Base-by-base conservation (phyloP, 2,888 invertebrate genomes). In the Dryadula phaetusa region DNA sequence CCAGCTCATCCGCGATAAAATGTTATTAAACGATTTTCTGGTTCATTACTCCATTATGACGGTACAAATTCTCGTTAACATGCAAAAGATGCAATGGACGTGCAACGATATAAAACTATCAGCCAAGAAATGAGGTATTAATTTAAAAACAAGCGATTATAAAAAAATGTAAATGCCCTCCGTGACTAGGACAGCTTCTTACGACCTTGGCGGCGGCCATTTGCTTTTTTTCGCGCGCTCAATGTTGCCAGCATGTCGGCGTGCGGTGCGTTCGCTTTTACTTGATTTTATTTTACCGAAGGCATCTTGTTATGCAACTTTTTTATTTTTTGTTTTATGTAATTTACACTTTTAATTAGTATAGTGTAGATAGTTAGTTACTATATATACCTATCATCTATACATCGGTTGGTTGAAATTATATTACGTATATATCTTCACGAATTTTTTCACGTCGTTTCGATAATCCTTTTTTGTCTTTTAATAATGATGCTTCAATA, bases 111-210 rank as follows among this genome's bases (percentile, higher is more conserved):
- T 71, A 70, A 72, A 69, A 62, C 66, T 62, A 69, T 71, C 66
- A 62, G 62, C 71, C 72, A 71, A 77, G 71, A 77, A 76, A 77
- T 71, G 65, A 65, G 61, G 65, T 64, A 75, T 72, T 69, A 76
- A 76, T 79, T 83, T 81, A 74, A 81, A 83, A 78, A 77, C 73
- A 78, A 80, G 81, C 84, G 75, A 77, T 78, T 78, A 80, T 82
- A 84, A 87, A 88, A 32, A 91, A 89, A 88, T 86, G 86, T 88
- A 86, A 88, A 88, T 85, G 89, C 88, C 87, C 89, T 90, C 89
- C 83, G 79, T 85, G 89, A 89, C 91, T 92, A 91, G 90, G 91
- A 91, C 92, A 90, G 88, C 91, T 88, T 90, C 88, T 87, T 83
- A 82, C 79, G 92, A 90, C 92, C 92, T 92, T 92, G 91, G 78